phyloP scores from a whole-genome alignment of 2,888 invertebrate genomes.

The Nyleta sp. region DNA sequence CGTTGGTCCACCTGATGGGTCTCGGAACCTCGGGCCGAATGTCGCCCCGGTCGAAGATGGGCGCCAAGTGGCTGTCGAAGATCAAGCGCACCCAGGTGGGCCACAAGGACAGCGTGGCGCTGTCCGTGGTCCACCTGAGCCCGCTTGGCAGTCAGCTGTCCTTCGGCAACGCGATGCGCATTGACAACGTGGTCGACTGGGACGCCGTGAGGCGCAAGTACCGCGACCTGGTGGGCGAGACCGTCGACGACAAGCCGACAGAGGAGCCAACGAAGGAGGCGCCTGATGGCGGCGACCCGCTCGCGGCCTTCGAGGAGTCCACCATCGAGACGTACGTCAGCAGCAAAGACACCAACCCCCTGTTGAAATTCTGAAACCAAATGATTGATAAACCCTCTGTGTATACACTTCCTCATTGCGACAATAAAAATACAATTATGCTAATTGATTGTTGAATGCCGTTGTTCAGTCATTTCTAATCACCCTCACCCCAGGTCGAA shows the following conservation, averaged over 20 bases:
- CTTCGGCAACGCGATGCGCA: constrained; percentile 88
- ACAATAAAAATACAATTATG: constrained; percentile 56
- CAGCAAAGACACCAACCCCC: constrained; percentile 61
- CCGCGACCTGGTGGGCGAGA: constrained; percentile 87
- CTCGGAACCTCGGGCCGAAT: constrained; percentile 87
- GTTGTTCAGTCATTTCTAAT: constrained; percentile 18
- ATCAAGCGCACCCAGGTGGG: constrained; percentile 93
- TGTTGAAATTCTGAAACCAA: constrained; percentile 52
- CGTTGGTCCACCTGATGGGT: constrained; percentile 92
- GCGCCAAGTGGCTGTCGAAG: constrained; percentile 94
- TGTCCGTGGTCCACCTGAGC: constrained; percentile 92
- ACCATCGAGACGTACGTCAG: constrained; percentile 61
- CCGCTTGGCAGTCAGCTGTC: constrained; percentile 93
- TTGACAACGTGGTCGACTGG: constrained; percentile 96
- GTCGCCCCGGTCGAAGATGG: constrained; percentile 93
- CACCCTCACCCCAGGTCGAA: not conserved
- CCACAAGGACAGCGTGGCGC: constrained; percentile 89
- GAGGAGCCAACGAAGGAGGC: constrained; percentile 71
- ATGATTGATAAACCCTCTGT: not conserved
- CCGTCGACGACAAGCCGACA: constrained; percentile 82
- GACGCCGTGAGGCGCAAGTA: constrained; percentile 95
- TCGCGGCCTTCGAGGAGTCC: constrained; percentile 67
- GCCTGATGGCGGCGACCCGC: constrained; percentile 63
- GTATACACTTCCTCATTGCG: constrained; percentile 31
- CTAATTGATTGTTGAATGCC: constrained; percentile 9